phyloP scores from a whole-genome alignment of 2,888 invertebrate species.

The Drosophila meridiana region DNA sequence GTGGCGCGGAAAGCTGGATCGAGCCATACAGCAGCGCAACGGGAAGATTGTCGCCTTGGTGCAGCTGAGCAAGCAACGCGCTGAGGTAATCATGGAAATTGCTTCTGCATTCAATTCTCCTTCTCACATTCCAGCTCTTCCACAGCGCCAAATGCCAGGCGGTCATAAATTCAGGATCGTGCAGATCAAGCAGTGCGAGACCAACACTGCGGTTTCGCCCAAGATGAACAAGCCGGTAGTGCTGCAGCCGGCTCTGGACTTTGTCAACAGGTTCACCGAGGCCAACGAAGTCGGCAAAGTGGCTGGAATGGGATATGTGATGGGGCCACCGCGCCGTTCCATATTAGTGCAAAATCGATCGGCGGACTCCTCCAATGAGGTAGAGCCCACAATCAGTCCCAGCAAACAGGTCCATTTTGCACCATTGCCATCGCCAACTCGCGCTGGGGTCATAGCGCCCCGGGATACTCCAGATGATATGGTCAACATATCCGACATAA shows the following conservation, averaged over 20 bases:
- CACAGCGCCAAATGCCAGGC: neutral
- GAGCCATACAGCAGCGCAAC: conserved; percentile 26
- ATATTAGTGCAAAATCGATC: conserved; percentile 12
- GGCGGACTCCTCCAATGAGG: neutral
- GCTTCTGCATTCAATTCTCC: neutral
- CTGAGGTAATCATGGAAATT: neutral
- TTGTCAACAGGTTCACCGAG: conserved; percentile 8
- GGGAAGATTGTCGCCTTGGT: conserved; percentile 27
- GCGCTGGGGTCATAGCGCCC: neutral
- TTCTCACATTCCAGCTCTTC: neutral
- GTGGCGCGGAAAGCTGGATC: conserved; percentile 14
- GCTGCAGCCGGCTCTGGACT: conserved; percentile 33
- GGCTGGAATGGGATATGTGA: neutral
- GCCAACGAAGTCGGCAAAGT: neutral
- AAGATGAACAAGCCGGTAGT: neutral
- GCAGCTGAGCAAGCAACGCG: neutral
- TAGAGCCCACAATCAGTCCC: neutral
- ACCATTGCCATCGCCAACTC: conserved; percentile 11
- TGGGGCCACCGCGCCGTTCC: conserved; percentile 22
- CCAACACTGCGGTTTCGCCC: neutral
- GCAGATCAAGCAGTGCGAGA: neutral
- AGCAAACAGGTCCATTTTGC: conserved; percentile 40
- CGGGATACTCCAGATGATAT: neutral
- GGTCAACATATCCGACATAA: neutral
- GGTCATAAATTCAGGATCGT: no score